These are phyloP conservation scores for Struthio camelus DNA, from an alignment of 2,113 vertebrate genomes.

Conservation along the genomic window DNA sequence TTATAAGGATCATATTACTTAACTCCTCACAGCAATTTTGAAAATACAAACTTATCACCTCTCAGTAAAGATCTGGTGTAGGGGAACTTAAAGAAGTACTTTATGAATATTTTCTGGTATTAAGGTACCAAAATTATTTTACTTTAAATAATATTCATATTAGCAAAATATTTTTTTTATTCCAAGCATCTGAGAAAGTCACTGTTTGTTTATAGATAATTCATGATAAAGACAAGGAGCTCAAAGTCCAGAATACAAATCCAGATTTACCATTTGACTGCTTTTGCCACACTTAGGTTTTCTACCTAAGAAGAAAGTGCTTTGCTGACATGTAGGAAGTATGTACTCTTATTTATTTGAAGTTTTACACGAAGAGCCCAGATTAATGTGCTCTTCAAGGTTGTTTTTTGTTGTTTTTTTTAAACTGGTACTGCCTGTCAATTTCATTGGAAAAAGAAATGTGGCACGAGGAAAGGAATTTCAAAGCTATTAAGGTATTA, in stretches of 20 bases:
- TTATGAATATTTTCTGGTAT: not conserved
- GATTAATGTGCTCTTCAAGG: not conserved
- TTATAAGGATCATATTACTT: not conserved
- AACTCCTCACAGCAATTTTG: not conserved
- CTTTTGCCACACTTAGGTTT: not conserved
- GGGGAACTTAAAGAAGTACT: not conserved
- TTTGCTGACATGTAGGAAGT: not conserved
- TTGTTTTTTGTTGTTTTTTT: not conserved
- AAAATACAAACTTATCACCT: not conserved
- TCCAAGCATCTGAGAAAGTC: not conserved
- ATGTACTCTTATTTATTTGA: not conserved
- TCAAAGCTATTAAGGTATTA: not conserved
- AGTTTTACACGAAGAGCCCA: not conserved
- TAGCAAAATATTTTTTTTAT: not conserved
- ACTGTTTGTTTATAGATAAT: not conserved
- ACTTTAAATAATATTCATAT: not conserved
- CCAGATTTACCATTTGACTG: not conserved
- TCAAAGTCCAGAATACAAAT: not conserved
- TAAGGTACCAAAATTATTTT: not conserved
- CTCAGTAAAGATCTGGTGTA: not conserved
- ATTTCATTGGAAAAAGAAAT: not conserved
- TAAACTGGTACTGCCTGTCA: not conserved
- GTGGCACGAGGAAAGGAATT: not conserved
- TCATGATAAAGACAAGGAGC: not conserved
- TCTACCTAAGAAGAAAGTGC: not conserved